Evolutionary conservation across 2,797 vertebrate species (phyloP).

Genomic region (Aythya fuligula): DNA sequence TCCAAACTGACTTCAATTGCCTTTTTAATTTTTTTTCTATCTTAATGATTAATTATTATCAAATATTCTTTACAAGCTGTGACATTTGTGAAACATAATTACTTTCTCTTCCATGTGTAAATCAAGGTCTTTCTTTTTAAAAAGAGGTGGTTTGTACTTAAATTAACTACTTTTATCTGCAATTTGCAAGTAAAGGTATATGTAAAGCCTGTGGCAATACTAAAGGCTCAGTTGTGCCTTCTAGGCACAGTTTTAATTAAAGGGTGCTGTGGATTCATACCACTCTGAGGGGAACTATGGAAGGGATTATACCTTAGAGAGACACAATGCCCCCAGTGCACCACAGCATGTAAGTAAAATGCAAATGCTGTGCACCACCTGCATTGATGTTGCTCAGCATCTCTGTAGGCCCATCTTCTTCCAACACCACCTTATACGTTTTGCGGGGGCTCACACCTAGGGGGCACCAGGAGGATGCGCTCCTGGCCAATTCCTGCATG

Average conservation of each 20-base stretch:
- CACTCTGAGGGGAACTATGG: slow-evolving; percentile 34
- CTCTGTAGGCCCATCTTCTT: neutral
- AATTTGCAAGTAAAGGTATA: slow-evolving; percentile 48
- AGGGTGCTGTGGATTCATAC: slow-evolving; percentile 1
- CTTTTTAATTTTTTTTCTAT: neutral
- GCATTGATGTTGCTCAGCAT: neutral
- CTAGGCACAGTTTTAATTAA: slow-evolving; percentile 66
- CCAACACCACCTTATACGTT: neutral
- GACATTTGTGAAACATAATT: slow-evolving; percentile 36
- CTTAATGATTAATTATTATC: neutral
- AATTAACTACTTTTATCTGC: slow-evolving; percentile 42
- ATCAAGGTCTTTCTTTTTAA: neutral
- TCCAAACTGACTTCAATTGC: neutral
- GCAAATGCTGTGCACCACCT: neutral
- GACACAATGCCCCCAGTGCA: slow-evolving; percentile 26
- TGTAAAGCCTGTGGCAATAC: slow-evolving; percentile 36
- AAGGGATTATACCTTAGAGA: slow-evolving; percentile 57
- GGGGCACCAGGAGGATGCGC: neutral
- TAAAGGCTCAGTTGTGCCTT: slow-evolving; percentile 43
- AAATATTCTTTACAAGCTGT: slow-evolving; percentile 22
- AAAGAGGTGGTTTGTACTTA: slow-evolving; percentile 15
- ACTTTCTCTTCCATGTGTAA: slow-evolving; percentile 43
- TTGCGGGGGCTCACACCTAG: neutral
- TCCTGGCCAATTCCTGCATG: neutral
- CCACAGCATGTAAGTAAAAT: neutral